Evolutionary conservation across 2,113 vertebrate species (phyloP).

Genomic region (Oncorhynchus tshawytscha): DNA sequence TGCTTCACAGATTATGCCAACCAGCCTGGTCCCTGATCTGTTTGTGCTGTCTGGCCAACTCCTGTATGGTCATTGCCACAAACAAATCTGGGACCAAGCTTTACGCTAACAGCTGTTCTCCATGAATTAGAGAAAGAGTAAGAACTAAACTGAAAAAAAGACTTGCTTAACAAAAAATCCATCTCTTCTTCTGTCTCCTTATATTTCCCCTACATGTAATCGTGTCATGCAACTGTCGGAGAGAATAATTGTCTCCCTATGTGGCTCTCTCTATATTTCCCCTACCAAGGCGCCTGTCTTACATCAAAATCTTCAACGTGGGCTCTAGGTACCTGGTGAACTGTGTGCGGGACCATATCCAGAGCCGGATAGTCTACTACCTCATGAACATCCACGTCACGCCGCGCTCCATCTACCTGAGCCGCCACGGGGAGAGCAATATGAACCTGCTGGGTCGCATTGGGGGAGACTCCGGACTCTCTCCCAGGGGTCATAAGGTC

Average conservation of each 20-base stretch:
- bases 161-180: background rate
- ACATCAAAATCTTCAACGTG: constrained; percentile 91
- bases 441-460: constrained; percentile 84
- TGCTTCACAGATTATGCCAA: background rate
- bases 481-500: constrained; percentile 76
- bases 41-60: background rate
- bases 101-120: background rate
- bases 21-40: background rate
- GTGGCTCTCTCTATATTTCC: background rate
- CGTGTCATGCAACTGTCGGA: too few relatives aligned
- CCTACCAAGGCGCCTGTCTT: constrained; percentile 77
- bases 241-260: too few relatives aligned
- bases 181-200: too few relatives aligned
- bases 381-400: constrained; percentile 93
- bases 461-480: constrained; percentile 81
- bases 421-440: constrained; percentile 86
- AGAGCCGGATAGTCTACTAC: constrained; percentile 89
- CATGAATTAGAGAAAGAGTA: background rate
- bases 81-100: too few relatives aligned
- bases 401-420: constrained; percentile 85
- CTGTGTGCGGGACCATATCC: constrained; percentile 85
- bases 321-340: constrained; percentile 85
- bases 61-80: too few relatives aligned
- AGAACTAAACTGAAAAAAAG: background rate
- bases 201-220: background rate